Evolutionary conservation across 1,140 invertebrate species (phyloP).

Genomic region (Aplysia californica): DNA sequence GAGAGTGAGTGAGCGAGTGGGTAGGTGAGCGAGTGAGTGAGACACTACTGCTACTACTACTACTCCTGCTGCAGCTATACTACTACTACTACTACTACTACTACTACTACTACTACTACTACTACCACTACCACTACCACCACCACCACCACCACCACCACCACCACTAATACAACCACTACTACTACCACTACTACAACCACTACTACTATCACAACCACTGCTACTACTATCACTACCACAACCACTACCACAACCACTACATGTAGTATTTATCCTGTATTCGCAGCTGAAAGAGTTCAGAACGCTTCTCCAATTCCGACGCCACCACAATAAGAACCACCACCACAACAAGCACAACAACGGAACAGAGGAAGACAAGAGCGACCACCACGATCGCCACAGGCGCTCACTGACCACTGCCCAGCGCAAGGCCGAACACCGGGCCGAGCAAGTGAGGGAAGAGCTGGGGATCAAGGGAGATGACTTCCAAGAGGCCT

Average conservation of each 20-base stretch:
- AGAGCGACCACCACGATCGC: no score
- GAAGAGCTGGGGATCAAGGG: conserved; percentile 31
- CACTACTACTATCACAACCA: neutral
- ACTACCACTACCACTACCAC: neutral
- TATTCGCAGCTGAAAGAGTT: conserved; percentile 20
- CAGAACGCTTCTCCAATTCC: conserved; percentile 6
- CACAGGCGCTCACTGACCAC: neutral
- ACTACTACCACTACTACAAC: neutral
- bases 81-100: no score
- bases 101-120: neutral
- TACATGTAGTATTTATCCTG: neutral
- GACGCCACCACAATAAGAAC: neutral
- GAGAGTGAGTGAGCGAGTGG: no score
- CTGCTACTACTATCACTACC: neutral
- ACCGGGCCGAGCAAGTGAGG: neutral
- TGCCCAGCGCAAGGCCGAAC: neutral
- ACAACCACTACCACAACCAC: neutral
- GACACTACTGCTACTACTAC: no score
- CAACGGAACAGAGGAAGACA: no score
- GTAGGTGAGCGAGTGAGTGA: no score
- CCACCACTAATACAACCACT: neutral
- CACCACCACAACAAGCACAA: neutral
- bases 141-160: neutral
- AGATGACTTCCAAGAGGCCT: neutral
- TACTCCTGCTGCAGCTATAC: no score